Percentiles rank a stretch among this genome's conserved stretches.
Conservation (phyloP, 1,140 invertebrate genomes). For the Zophobas morio region DNA sequence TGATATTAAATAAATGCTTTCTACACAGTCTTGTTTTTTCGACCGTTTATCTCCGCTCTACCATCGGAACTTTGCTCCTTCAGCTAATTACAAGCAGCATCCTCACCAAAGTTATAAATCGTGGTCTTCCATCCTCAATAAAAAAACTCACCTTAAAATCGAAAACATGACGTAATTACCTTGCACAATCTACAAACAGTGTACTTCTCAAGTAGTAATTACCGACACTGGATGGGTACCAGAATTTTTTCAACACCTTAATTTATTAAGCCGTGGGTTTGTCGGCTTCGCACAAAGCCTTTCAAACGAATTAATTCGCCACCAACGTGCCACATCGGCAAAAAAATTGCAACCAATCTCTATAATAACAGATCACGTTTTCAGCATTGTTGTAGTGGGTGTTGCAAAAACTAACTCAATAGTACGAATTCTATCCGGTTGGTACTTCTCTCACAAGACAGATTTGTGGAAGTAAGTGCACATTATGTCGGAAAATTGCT, state of each 20-base stretch:
- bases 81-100: slow-evolving; percentile 16
- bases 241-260: slow-evolving; percentile 12
- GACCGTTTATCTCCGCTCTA: background rate
- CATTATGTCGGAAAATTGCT: slow-evolving; percentile 43
- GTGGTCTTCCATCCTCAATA: background rate
- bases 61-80: slow-evolving; percentile 16
- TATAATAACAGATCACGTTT: background rate
- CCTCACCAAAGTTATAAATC: slow-evolving; percentile 21
- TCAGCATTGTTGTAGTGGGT: slow-evolving; percentile 1
- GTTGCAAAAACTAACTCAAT: background rate
- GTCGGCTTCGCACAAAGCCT: slow-evolving; percentile 12
- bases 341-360: background rate
- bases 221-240: background rate
- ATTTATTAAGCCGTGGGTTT: background rate
- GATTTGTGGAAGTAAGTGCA: slow-evolving; percentile 21
- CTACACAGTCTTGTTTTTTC: background rate
- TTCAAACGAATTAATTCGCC: slow-evolving; percentile 9
- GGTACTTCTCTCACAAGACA: background rate
- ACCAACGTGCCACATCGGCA: background rate
- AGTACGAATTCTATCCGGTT: too few species aligned
- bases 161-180: slow-evolving; percentile 28
- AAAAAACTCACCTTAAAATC: slow-evolving; percentile 24
- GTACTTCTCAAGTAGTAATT: background rate
- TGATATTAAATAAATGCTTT: too few species aligned
- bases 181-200: slow-evolving; percentile 11